Evolutionary conservation across 1,140 invertebrate genomes (phyloP), one percentile per base, ranked within the genome.

Genomic region (Phocides pigmalion): DNA sequence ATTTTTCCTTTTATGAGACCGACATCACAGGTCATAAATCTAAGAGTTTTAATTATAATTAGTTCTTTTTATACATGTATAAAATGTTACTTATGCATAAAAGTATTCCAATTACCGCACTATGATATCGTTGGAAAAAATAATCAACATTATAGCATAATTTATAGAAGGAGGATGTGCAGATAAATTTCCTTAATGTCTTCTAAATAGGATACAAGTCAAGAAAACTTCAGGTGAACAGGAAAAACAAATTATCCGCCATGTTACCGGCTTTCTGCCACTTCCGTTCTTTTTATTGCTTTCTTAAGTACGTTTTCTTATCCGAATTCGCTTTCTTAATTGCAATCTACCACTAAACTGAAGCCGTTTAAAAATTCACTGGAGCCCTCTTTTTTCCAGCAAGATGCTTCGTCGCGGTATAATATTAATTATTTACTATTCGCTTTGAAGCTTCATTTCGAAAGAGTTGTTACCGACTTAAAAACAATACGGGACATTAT

Each of bases 321-420:
- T 70, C 61, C 66, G 56, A 70, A 76, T 76, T 76, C 68, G 50
- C 63, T 54, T 68, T 54, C 74, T 73, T 74, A 76, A 76, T 76
- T 76, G 65, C 47, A 70, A 76, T 54, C 49, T 47, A 42, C 51
- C 37, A 17, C 37, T 54, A 74, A 72, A 72, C 56, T 58, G 65
- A 50, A 58, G 51, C 58, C 59, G 44, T 64, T 79, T 50, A 76
- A 74, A 69, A 74, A 74, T 76, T 74, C 67, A 72, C 63, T 39
- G 22, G 41, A 49, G 39, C 69, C 58, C 70, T 79, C 76, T 74
- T 72, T 79, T 75, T 64, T 54, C 54, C 44, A 64, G 63, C 53
- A 37, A 61, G 50, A 53, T 61, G 37, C 49, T 49, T 46, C 56
- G 50, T 66, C 53, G 56, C 64, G 50, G 56, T 54, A 14, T 22